Conservation (phyloP, 92 coral and sea anemone species). For the Metridium senile region DNA sequence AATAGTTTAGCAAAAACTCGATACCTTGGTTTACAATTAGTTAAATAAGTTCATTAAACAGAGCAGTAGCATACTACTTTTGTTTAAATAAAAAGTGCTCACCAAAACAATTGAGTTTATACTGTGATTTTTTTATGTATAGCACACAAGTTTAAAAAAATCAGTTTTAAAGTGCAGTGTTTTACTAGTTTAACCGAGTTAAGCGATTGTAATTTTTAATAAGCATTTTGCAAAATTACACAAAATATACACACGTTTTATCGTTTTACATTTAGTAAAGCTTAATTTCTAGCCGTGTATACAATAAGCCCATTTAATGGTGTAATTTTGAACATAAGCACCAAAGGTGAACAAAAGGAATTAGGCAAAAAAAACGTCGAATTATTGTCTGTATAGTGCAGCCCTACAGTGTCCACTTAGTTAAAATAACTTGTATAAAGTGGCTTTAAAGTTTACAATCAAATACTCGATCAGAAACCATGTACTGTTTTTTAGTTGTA, state of each 20-base stretch:
- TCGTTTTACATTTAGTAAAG: background rate
- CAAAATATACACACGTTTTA: background rate
- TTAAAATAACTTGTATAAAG: background rate
- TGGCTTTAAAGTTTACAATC: conserved; percentile 1
- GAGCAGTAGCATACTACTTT: too few species aligned
- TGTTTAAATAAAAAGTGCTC: too few species aligned
- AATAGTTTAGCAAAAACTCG: background rate
- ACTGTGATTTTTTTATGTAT: too few species aligned
- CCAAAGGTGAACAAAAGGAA: too few species aligned
- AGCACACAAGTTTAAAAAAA: too few species aligned
- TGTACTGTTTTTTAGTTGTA: too few species aligned
- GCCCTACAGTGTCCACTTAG: background rate
- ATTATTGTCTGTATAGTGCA: background rate
- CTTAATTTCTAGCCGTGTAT: background rate
- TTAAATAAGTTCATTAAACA: too few species aligned
- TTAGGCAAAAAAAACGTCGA: background rate
- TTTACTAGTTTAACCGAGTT: background rate
- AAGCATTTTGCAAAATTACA: background rate
- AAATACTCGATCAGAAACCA: too few species aligned
- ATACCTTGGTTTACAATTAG: background rate
- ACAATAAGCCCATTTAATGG: background rate
- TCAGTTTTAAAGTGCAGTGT: background rate
- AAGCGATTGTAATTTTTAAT: background rate
- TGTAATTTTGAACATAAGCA: background rate
- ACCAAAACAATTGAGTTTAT: too few species aligned